Base-by-base conservation (phyloP, 2,888 invertebrate genomes). In the Busseola fusca region DNA sequence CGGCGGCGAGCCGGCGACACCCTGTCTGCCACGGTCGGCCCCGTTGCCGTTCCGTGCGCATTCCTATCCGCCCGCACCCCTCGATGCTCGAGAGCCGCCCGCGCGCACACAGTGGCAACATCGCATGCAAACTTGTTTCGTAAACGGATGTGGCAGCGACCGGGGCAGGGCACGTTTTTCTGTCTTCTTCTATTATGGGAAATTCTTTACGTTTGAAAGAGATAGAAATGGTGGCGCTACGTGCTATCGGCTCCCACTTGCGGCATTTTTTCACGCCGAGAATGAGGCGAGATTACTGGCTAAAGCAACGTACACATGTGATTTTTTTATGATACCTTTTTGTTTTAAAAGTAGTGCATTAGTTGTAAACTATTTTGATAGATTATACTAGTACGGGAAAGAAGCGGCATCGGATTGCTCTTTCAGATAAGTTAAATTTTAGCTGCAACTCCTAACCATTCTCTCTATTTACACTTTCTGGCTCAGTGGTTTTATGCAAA, bases 1-100 rank as follows among this genome's bases (percentile, higher is more conserved):
- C 97, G 96, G 96, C 96, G 96, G 96, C 97, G 96, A 96, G 97
- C 96, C 97, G 98, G 98, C 98, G 98, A 98, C 98, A 98, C 98
- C 97, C 97, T 98, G 98, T 98, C 98, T 98, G 98, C 98, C 97
- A 96, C 97, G 97, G 97, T 97, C 97, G 95, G 96, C 97, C 91
- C 81, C 93, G 97, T 97, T 97, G 97, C 96, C 97, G 94, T 84
- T 87, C 90, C 86, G 89, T 90, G 90, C 95, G 87, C 96, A 96
- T 94, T 95, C 95, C 92, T 95, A 91, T 92, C 94, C 94, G 93
- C 95, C 94, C 92, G 93, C 92, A 89, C 94, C 92, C 92, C 92
- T 91, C 89, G 84, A 86, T 88, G 89, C 90, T 91, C 90, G 90
- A 92, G 91, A 92, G 90, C 92, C 93, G 89, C 93, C 94, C 93